Percentiles rank a stretch among this genome's conserved stretches.
Evolutionary conservation across 2,113 vertebrate species (phyloP).

Genomic region (Galemys pyrenaicus): DNA sequence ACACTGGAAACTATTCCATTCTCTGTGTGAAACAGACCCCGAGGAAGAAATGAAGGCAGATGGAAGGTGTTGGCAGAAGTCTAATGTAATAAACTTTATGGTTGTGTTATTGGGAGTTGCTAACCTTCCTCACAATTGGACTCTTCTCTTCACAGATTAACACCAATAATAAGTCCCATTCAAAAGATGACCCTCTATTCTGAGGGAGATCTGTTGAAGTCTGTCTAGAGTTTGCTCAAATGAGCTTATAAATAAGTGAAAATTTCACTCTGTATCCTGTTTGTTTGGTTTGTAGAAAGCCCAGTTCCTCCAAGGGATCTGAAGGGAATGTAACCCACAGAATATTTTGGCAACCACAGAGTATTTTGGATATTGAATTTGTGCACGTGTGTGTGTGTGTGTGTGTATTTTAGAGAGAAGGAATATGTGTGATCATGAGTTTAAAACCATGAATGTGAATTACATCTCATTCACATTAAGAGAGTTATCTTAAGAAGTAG

Average conservation of each 20-base stretch:
- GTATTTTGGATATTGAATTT: neutral
- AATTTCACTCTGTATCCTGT: neutral
- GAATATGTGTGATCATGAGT: neutral
- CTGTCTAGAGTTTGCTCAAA: neutral
- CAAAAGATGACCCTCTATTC: constrained; percentile 2
- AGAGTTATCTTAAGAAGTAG: neutral
- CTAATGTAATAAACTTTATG: neutral
- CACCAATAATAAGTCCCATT: constrained; percentile 13
- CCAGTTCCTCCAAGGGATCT: neutral
- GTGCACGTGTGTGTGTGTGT: neutral
- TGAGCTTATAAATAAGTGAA: constrained; percentile 31
- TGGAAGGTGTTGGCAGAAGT: constrained; percentile 32
- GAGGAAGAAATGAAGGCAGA: constrained; percentile 17
- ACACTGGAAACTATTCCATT: neutral
- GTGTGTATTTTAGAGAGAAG: neutral
- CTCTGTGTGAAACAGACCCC: constrained; percentile 5
- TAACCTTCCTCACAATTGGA: constrained; percentile 43
- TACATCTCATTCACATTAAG: neutral
- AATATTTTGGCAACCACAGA: neutral
- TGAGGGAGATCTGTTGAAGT: constrained; percentile 27
- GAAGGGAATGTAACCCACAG: neutral
- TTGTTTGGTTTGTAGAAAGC: neutral
- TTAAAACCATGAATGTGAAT: neutral
- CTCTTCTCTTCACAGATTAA: constrained; percentile 43
- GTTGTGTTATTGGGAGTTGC: constrained; percentile 18